Evolutionary conservation across 2,113 vertebrate genomes (phyloP).

Genomic region (Stomatorhinus ivindoensis): DNA sequence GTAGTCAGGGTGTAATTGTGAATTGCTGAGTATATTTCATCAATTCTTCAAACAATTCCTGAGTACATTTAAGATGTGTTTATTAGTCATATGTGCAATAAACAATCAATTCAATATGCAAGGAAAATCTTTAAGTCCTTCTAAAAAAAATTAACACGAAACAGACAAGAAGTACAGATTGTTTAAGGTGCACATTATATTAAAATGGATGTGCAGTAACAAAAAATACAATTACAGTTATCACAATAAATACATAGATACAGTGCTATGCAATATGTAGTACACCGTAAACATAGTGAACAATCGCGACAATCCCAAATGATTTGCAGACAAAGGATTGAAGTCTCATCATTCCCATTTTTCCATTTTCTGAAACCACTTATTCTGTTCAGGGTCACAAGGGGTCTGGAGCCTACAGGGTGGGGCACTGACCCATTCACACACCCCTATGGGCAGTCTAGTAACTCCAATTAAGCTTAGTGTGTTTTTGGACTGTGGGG

Average conservation of each 20-base stretch:
- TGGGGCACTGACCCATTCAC: too few relatives aligned
- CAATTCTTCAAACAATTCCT: not conserved
- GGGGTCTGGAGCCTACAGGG: too few relatives aligned
- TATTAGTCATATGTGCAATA: not conserved
- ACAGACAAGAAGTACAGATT: not conserved
- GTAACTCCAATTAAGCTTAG: too few relatives aligned
- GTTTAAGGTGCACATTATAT: not conserved
- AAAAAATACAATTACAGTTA: not conserved
- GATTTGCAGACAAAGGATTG: not conserved
- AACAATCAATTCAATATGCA: not conserved
- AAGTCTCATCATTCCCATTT: not conserved
- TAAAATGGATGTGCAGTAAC: not conserved
- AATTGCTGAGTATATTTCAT: not conserved
- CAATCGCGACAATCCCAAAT: not conserved
- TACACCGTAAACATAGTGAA: not conserved
- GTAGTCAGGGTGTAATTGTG: not conserved
- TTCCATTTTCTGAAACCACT: too few relatives aligned
- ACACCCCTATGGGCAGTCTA: too few relatives aligned
- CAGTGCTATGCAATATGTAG: not conserved
- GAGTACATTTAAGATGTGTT: not conserved
- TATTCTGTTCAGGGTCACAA: too few relatives aligned
- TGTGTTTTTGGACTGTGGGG: too few relatives aligned
- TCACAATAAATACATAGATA: not conserved
- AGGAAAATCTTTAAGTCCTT: not conserved
- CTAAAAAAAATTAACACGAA: not conserved